Evolutionary conservation across 2,888 invertebrate genomes (phyloP), one percentile per base, ranked within the genome.

Genomic region (Amorpha juglandis): DNA sequence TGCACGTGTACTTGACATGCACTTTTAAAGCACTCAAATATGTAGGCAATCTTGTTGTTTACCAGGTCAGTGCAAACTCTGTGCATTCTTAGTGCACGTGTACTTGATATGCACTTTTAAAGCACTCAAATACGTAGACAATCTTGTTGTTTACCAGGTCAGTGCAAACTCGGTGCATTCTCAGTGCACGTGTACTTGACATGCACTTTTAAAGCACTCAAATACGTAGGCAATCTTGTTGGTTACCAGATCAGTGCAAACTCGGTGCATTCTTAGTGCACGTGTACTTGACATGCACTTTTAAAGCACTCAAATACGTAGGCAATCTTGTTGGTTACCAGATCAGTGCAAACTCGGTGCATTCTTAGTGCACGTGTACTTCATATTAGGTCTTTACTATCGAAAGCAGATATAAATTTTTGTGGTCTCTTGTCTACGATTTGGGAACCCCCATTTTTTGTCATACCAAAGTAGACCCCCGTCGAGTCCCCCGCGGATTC

Each of bases 51-150:
- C 11, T 8, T 4, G 1, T 8, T 2, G 11, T 1, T 45, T 45
- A n/a, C n/a, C n/a, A n/a, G n/a, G 88, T 84, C 63, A 45, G 75
- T 69, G 48, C 11, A 42, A 6, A 35, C 35, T 27, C 27, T 21
- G 52, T 27, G 12, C 52, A 52, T 21, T 16, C 16, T 47, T 6
- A n/a, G 47, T 47, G n/a, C 47, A 47, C 6, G 47, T 47, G n/a
- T n/a, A n/a, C n/a, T n/a, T n/a, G n/a, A n/a, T n/a, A n/a, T n/a
- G 47, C 47, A 47, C 47, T 47, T 6, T 14, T n/a, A 47, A 47
- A 14, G 47, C 6, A 47, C 14, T 47, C 14, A 6, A 2, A n/a
- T 6, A 14, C 7, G 1, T 45, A n/a, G n/a, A 9, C 12, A 45
- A 45, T 12, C 11, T 8, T 4, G 1, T 8, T 2, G 11, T 1